Conservation (phyloP, 1,140 invertebrate genomes). For the Drosophila suzukii region DNA sequence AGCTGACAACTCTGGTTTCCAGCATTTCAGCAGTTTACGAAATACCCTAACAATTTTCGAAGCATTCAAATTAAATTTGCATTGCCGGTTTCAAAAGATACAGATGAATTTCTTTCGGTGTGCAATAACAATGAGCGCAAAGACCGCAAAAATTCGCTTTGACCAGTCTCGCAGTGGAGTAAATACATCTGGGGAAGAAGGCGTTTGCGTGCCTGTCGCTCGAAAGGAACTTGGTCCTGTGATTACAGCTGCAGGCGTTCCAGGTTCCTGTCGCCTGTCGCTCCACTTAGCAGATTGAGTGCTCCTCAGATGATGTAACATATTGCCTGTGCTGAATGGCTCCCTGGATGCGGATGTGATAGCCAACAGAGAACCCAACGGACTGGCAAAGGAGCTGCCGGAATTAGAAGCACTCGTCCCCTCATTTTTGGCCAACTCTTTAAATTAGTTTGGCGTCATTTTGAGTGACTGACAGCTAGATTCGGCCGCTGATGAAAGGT, state of each 20-base stretch:
- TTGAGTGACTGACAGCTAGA: conserved; percentile 7
- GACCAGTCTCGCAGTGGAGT: neutral
- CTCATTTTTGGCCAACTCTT: neutral
- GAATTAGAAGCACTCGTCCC: neutral
- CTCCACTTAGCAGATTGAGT: conserved; percentile 6
- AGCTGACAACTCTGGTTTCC: too few relatives aligned
- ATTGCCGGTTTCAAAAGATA: neutral
- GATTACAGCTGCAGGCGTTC: conserved; percentile 6
- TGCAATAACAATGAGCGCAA: too few relatives aligned
- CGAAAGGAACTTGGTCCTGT: neutral
- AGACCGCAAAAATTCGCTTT: conserved; percentile 3
- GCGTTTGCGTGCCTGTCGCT: neutral
- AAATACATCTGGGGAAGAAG: neutral
- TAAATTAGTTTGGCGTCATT: conserved; percentile 5
- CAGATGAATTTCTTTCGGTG: neutral
- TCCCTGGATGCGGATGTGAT: neutral
- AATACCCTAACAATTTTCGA: too few relatives aligned
- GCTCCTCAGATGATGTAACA: conserved; percentile 3
- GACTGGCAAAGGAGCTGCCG: neutral
- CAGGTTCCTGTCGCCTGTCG: conserved; percentile 1
- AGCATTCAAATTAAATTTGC: too few relatives aligned
- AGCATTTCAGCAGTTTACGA: too few relatives aligned
- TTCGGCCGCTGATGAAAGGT: conserved; percentile 4
- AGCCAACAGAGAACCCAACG: neutral
- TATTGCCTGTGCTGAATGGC: neutral